Conservation (phyloP, 2,113 vertebrate genomes). For the Bolborhynchus lineola region DNA sequence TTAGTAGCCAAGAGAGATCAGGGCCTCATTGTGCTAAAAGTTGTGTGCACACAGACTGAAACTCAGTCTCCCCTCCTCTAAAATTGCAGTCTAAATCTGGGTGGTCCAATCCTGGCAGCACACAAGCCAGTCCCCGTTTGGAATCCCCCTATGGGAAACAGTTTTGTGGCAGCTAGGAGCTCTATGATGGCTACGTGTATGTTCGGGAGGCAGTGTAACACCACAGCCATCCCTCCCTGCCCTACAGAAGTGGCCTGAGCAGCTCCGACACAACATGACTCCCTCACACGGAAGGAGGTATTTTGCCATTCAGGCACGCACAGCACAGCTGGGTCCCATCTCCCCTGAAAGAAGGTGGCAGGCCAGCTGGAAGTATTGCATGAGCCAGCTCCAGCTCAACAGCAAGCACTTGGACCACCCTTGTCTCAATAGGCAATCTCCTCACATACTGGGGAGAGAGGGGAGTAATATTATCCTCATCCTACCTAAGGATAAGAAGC, state of each 20-base stretch:
- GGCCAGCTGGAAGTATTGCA: constrained; percentile 35
- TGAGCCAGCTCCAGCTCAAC: constrained; percentile 15
- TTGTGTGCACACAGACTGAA: neutral
- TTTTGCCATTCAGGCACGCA: constrained; percentile 20
- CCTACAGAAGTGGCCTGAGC: neutral
- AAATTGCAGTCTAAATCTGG: neutral
- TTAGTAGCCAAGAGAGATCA: constrained; percentile 19
- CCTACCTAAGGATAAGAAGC: neutral
- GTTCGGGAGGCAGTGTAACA: neutral
- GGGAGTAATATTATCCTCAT: neutral
- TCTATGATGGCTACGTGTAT: rapidly evolving
- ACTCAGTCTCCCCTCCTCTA: neutral
- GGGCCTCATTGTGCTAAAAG: neutral
- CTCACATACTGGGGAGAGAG: rapidly evolving
- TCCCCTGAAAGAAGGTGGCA: constrained; percentile 49
- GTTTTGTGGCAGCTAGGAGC: neutral
- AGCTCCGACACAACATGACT: neutral
- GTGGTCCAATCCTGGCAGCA: constrained; percentile 2
- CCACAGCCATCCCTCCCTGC: neutral
- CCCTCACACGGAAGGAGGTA: neutral
- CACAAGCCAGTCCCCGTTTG: neutral
- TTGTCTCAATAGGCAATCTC: neutral
- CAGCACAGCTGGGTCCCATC: constrained; percentile 49
- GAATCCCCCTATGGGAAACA: neutral
- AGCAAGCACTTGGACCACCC: constrained; percentile 38